Evolutionary conservation across 2,888 invertebrate genomes (phyloP).

Genomic region (Timandra comae): DNA sequence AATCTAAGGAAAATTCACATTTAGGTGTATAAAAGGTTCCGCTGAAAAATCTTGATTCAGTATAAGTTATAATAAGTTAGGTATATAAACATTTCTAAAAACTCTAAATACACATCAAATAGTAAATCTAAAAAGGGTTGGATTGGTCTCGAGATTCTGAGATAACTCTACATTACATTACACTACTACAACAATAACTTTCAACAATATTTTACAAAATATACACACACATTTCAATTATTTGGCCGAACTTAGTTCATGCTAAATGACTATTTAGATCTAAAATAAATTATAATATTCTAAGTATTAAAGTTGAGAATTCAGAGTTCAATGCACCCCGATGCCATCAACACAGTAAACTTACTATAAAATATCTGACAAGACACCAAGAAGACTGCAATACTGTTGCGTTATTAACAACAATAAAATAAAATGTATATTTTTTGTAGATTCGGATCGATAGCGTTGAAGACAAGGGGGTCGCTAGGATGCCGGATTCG

Average conservation of each 20-base stretch:
- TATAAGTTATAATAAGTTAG: slow-evolving; percentile 53
- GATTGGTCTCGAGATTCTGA: slow-evolving; percentile 72
- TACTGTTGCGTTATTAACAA: no score
- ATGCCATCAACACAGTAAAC: no score
- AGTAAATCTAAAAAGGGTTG: slow-evolving; percentile 65
- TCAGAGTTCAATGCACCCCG: no score
- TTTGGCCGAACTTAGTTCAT: slow-evolving; percentile 14
- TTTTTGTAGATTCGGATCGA: no score
- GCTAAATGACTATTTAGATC: neutral
- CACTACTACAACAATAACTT: slow-evolving; percentile 43
- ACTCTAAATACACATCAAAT: slow-evolving; percentile 51
- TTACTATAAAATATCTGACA: no score
- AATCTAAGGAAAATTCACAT: slow-evolving; percentile 63
- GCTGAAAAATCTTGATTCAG: slow-evolving; percentile 56
- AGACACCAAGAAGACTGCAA: no score
- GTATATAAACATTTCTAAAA: slow-evolving; percentile 68
- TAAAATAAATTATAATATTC: neutral
- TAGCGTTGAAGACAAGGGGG: no score
- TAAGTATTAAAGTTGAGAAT: no score
- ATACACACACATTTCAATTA: slow-evolving; percentile 45
- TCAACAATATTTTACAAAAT: slow-evolving; percentile 70
- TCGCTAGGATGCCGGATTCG: no score
- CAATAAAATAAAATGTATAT: no score
- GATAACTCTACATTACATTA: slow-evolving; percentile 49
- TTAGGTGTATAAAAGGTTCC: slow-evolving; percentile 65